Evolutionary conservation across 2,888 invertebrate genomes (phyloP), one percentile per base, ranked within the genome.

Genomic region (Parasteatoda lunata): DNA sequence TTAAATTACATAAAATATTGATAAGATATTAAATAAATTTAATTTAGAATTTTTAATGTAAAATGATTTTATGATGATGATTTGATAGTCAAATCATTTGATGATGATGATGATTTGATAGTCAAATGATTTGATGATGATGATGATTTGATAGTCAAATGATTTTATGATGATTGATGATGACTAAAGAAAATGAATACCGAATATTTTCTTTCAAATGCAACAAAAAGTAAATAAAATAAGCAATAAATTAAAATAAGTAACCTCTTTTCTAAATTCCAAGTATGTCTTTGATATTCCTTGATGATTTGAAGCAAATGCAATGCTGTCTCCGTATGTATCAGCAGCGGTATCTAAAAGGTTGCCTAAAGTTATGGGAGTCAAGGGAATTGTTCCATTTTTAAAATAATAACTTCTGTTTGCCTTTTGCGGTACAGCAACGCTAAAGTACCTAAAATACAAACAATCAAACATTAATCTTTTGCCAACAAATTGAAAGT

Each of bases 211-310:
- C 30, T 30, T 30, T 30, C 30, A 1, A 30, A 30, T 30, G 30
- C 30, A 30, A 30, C 94, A 96, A 85, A 3, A n/a, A 59, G n/a
- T 13, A 59, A 59, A 59, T 59, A 4, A 59, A 59, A 59, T 59
- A 8, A 13, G 7, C n/a, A 59, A 13, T 13, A 59, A 8, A 59
- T 13, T 5, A 3, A 8, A 59, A 59, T 59, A 8, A 59, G 9
- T 7, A 8, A 8, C 59, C 59, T 59, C 59, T 13, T 59, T 59
- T 59, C 8, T 59, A n/a, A 59, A 59, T 7, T 59, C 59, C 8
- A 13, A n/a, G n/a, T 59, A 59, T 13, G 59, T 59, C 59, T 59
- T 59, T 59, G 59, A 59, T 13, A 59, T 59, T 59, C 59, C 59
- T 11, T 59, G 59, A 59, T 59, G 13, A 13, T 9, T n/a, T 13